Evolutionary conservation across 2,113 vertebrate species (phyloP).

Genomic region (Heterotilapia buettikoferi): DNA sequence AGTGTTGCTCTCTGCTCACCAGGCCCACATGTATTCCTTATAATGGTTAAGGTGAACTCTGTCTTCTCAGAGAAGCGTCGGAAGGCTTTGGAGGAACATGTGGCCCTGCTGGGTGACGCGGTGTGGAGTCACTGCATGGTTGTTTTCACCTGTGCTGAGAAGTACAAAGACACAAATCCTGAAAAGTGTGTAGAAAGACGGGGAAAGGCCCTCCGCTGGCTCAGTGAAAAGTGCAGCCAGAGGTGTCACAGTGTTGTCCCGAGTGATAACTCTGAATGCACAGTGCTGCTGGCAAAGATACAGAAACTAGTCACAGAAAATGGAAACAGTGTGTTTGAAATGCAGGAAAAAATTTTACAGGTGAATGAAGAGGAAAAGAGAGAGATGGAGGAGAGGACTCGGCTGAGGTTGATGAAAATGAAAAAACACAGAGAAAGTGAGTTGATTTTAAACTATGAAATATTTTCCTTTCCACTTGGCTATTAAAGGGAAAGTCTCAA

Average conservation of each 20-base stretch:
- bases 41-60: slow-evolving; percentile 50
- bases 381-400: slow-evolving; percentile 32
- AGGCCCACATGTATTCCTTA: slow-evolving; percentile 64
- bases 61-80: slow-evolving; percentile 44
- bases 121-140: slow-evolving; percentile 62
- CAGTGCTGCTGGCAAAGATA: slow-evolving; percentile 50
- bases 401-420: slow-evolving; percentile 32
- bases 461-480: too few relatives aligned
- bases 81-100: slow-evolving; percentile 60
- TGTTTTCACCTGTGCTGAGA: slow-evolving; percentile 26
- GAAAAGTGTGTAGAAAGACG: not conserved
- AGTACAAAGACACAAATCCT: not conserved
- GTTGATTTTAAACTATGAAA: too few relatives aligned
- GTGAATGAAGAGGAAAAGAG: slow-evolving; percentile 20
- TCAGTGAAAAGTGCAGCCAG: slow-evolving; percentile 40
- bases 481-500: too few relatives aligned
- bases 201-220: slow-evolving; percentile 32
- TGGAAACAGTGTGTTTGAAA: slow-evolving; percentile 37
- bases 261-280: not conserved
- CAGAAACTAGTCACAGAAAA: slow-evolving; percentile 28
- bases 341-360: slow-evolving; percentile 2
- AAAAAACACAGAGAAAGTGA: slow-evolving; percentile 50
- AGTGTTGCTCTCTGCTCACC: slow-evolving; percentile 53
- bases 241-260: slow-evolving; percentile 43
- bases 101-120: slow-evolving; percentile 52